These are phyloP conservation scores for Sebastiscus tertius DNA, from an alignment of 2,797 vertebrate genomes.

Conservation along the genomic window DNA sequence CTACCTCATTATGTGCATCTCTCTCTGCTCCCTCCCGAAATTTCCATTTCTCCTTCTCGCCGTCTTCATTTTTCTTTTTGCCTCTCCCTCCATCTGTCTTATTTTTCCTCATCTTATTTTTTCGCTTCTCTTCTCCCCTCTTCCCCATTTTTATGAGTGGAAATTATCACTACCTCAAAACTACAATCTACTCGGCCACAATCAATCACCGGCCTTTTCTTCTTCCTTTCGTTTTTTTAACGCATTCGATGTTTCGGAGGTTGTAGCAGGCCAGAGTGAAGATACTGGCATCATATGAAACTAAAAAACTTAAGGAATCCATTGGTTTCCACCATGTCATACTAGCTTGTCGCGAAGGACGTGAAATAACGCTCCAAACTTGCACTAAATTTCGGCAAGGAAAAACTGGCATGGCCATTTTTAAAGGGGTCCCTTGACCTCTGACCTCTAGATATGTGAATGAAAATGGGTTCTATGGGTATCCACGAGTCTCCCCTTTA, in stretches of 20 bases:
- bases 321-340: no score
- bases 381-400: fast-evolving
- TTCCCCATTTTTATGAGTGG: neutral
- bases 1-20: slow-evolving; percentile 29
- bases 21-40: neutral
- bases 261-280: no score
- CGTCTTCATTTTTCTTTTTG: neutral
- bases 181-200: neutral
- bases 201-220: neutral
- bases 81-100: neutral
- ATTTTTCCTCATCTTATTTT: neutral
- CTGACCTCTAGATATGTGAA: no score
- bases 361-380: fast-evolving
- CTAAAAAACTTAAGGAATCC: fast-evolving
- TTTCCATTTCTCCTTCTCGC: neutral
- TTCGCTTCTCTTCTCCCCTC: neutral
- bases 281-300: no score
- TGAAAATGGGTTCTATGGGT: no score
- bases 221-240: neutral
- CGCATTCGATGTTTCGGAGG: no score
- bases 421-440: fast-evolving
- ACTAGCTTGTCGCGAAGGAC: no score
- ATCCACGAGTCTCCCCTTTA: no score
- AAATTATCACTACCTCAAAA: neutral
- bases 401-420: no score